Conservation (phyloP, 2,888 invertebrate species). For the Cremastinae sp. region DNA sequence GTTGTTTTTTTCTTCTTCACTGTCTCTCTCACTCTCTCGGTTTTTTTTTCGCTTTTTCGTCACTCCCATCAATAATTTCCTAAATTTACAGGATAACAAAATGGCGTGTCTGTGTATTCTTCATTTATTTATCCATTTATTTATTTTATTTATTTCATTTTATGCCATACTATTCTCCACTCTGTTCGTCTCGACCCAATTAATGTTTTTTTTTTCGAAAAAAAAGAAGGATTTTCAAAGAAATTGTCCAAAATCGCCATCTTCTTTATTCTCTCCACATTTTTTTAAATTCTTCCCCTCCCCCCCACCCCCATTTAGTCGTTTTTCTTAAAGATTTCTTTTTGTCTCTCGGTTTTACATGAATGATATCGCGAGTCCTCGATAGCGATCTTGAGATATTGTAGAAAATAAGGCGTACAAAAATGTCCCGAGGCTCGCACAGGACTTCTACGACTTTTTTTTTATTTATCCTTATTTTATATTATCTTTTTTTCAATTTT, state of each 20-base stretch:
- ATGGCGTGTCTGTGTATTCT: slow-evolving; percentile 44
- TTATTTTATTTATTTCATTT: slow-evolving; percentile 17
- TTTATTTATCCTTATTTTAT: slow-evolving; percentile 28
- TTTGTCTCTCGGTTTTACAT: slow-evolving; percentile 51
- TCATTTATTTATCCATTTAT: slow-evolving; percentile 38
- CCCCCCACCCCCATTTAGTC: slow-evolving; percentile 17
- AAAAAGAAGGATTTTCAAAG: not conserved
- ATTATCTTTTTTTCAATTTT: slow-evolving; percentile 10
- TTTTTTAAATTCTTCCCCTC: not conserved
- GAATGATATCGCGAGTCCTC: slow-evolving; percentile 58
- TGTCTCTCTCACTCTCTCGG: slow-evolving; percentile 17
- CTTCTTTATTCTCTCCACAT: not conserved
- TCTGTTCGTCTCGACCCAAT: slow-evolving; percentile 13
- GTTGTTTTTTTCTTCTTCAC: slow-evolving; percentile 48
- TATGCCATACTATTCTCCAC: slow-evolving; percentile 31
- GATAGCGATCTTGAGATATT: slow-evolving; percentile 62
- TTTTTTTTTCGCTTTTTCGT: slow-evolving; percentile 40
- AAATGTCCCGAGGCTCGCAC: slow-evolving; percentile 61
- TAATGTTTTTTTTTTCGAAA: slow-evolving; percentile 9
- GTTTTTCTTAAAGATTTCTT: slow-evolving; percentile 24
- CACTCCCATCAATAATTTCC: slow-evolving; percentile 43
- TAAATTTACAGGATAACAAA: slow-evolving; percentile 63
- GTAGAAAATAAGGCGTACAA: slow-evolving; percentile 70
- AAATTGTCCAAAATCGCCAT: not conserved
- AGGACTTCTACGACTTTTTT: slow-evolving; percentile 52